Conservation (phyloP, 2,888 invertebrate species). For the Xanthorhoe designata region DNA sequence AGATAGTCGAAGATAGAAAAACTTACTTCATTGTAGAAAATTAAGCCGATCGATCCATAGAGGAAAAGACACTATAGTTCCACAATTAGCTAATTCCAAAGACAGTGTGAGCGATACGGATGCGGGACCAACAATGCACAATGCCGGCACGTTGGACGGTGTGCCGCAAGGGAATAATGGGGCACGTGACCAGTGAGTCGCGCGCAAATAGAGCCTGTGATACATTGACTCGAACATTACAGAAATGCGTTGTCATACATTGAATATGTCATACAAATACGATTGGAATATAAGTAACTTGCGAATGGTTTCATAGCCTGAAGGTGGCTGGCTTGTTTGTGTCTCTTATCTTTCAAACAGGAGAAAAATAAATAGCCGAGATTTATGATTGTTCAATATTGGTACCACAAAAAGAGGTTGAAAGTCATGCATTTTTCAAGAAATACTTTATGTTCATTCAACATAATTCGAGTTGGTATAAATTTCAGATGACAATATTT, state of each 20-base stretch:
- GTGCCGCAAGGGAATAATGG: conserved; percentile 34
- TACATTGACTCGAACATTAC: conserved; percentile 21
- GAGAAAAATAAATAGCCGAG: no score
- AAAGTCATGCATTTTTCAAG: no score
- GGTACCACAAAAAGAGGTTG: no score
- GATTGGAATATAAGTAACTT: no score
- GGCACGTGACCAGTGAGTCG: conserved; percentile 35
- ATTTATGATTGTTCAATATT: no score
- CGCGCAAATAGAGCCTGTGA: conserved; percentile 28
- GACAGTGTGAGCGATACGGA: conserved; percentile 28
- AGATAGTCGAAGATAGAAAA: conserved; percentile 1
- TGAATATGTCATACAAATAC: no score
- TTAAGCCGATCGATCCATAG: conserved; percentile 11
- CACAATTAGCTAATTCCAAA: conserved; percentile 28
- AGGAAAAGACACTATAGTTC: conserved; percentile 18
- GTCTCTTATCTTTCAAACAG: no score
- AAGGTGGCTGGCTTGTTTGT: no score
- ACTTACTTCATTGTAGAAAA: conserved; percentile 36
- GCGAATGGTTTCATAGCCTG: no score
- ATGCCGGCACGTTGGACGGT: conserved; percentile 26
- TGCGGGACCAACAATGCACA: conserved; percentile 35
- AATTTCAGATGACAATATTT: neutral
- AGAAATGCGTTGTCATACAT: neutral
- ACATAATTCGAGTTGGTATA: no score
- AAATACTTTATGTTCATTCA: no score